A percentile compares a stretch with the other conserved stretches of the same genome.
These are phyloP conservation scores for Danio rerio DNA, from an alignment of 2,113 vertebrate genomes.

Conservation along the genomic window DNA sequence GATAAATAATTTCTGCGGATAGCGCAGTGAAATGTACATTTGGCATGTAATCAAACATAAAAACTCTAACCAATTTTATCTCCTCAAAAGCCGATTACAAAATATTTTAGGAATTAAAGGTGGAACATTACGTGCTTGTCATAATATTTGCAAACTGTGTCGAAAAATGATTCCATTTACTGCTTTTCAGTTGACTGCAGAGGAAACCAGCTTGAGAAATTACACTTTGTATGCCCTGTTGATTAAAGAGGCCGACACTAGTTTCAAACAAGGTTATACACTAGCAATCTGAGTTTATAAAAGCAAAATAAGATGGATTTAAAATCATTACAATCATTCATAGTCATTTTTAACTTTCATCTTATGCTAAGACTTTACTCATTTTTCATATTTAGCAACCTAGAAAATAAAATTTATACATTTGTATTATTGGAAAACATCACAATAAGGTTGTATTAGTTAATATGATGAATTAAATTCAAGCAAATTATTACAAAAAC, in stretches of 20 bases:
- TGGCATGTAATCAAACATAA: slow-evolving; percentile 63
- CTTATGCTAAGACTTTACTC: too few relatives aligned
- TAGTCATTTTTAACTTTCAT: neutral
- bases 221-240: slow-evolving; percentile 26
- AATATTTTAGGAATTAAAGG: slow-evolving; percentile 60
- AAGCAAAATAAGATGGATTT: neutral
- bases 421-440: too few relatives aligned
- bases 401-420: too few relatives aligned
- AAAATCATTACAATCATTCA: neutral
- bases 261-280: neutral
- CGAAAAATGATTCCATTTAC: slow-evolving; percentile 34
- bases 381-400: too few relatives aligned
- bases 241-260: neutral
- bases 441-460: too few relatives aligned
- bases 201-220: slow-evolving; percentile 44
- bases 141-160: slow-evolving; percentile 72
- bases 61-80: slow-evolving; percentile 61
- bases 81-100: slow-evolving; percentile 55
- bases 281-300: neutral
- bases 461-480: too few relatives aligned
- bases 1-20: slow-evolving; percentile 47
- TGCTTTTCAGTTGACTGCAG: slow-evolving; percentile 38
- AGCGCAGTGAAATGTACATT: slow-evolving; percentile 47
- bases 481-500: too few relatives aligned
- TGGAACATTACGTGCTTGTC: slow-evolving; percentile 66